Evolutionary conservation across 2,888 invertebrate species (phyloP).

Genomic region (Ennomos quercinarius): DNA sequence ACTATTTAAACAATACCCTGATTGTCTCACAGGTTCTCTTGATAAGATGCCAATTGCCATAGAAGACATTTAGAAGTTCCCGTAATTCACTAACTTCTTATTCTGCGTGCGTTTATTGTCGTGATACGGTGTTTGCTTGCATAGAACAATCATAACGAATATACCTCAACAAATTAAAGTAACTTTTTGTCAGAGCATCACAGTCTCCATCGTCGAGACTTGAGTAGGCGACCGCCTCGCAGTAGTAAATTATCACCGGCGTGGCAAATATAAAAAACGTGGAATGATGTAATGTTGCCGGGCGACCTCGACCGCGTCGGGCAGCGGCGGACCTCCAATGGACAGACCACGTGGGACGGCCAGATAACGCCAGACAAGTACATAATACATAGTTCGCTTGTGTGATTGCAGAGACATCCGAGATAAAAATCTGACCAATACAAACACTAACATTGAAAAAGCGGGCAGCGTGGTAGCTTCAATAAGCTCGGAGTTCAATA

Average conservation of each 20-base stretch:
- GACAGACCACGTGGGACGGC: constrained; percentile 47
- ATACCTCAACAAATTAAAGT: constrained; percentile 12
- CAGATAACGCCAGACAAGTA: constrained; percentile 21
- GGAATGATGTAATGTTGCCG: constrained; percentile 54
- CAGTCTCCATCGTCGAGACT: constrained; percentile 7
- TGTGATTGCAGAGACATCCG: constrained; percentile 14
- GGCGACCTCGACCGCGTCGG: constrained; percentile 46
- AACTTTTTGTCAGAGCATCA: constrained; percentile 18
- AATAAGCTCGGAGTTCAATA: background rate
- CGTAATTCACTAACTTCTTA: no score
- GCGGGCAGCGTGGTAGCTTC: no score
- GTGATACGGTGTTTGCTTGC: constrained; percentile 2
- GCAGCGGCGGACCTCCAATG: constrained; percentile 26
- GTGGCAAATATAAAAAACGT: constrained; percentile 40
- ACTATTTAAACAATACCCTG: constrained; percentile 8
- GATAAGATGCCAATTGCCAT: constrained; percentile 16
- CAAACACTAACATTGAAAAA: no score
- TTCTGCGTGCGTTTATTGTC: background rate
- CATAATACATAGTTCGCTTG: constrained; percentile 18
- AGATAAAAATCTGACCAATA: constrained; percentile 10
- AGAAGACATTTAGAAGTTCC: background rate
- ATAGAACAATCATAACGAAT: constrained; percentile 6
- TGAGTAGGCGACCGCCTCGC: constrained; percentile 15
- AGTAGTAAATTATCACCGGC: constrained; percentile 28
- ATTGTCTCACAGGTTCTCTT: constrained; percentile 6